These are phyloP conservation scores for human DNA, from an alignment of 2,113 vertebrate genomes.

Conservation along the genomic window DNA sequence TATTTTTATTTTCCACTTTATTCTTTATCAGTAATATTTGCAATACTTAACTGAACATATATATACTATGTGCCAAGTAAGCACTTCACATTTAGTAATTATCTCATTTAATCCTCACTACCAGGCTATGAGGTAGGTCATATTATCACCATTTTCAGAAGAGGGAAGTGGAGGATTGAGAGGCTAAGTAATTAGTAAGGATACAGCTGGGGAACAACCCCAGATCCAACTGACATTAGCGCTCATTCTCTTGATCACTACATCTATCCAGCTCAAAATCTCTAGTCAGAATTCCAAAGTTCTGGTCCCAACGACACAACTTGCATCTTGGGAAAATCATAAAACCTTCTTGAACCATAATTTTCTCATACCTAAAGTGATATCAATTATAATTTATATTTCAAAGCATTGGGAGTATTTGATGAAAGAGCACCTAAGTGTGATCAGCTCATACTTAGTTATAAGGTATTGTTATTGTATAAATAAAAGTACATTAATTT, in stretches of 20 bases:
- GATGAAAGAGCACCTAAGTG: background rate
- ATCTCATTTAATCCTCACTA: background rate
- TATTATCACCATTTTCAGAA: background rate
- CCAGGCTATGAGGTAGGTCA: background rate
- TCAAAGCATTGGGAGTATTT: background rate
- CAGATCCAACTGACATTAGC: background rate
- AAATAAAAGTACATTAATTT: slow-evolving; percentile 1
- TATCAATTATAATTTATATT: background rate
- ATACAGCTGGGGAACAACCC: background rate
- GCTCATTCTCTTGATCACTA: background rate
- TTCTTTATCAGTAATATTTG: slow-evolving; percentile 12
- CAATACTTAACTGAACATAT: background rate
- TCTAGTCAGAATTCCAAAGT: background rate
- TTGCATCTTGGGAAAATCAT: background rate
- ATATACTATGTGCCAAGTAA: background rate
- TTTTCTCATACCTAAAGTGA: background rate
- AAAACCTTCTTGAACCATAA: background rate
- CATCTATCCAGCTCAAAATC: background rate
- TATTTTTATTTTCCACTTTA: slow-evolving; percentile 8
- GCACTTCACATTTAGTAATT: background rate
- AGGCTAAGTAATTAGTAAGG: background rate
- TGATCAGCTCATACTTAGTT: background rate
- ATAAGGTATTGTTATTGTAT: background rate
- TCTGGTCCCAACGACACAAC: background rate
- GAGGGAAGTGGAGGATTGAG: background rate